These are phyloP conservation scores for Mycogona germanica DNA, from an alignment of 2,888 invertebrate genomes.

Conservation along the genomic window DNA sequence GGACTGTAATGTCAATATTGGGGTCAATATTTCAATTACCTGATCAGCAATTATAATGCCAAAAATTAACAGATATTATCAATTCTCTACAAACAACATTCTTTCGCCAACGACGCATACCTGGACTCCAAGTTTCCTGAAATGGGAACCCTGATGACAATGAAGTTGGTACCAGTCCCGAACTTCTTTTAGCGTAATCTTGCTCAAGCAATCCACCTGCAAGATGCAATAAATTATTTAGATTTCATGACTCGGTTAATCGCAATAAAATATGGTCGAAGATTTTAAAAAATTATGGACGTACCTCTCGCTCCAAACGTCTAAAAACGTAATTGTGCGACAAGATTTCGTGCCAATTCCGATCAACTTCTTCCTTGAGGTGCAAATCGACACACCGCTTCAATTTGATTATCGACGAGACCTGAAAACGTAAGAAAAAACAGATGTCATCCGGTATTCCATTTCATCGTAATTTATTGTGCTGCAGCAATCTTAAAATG, in stretches of 20 bases:
- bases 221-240: background rate
- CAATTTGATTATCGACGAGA: slow-evolving; percentile 49
- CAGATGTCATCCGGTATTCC: no score
- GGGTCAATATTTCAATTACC: background rate
- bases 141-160: background rate
- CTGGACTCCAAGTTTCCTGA: slow-evolving; percentile 17
- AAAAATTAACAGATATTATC: background rate
- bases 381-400: slow-evolving; percentile 64
- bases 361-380: slow-evolving; percentile 56
- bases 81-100: no score
- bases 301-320: slow-evolving; percentile 52
- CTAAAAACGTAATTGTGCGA: slow-evolving; percentile 63
- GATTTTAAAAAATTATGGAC: slow-evolving; percentile 1
- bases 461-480: no score
- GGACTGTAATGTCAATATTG: no score
- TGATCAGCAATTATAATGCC: background rate
- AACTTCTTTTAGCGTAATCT: slow-evolving; percentile 13
- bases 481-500: no score
- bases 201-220: slow-evolving; percentile 10
- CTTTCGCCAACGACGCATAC: no score
- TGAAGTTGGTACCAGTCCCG: slow-evolving; percentile 12
- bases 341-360: slow-evolving; percentile 70
- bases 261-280: background rate
- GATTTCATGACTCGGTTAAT: background rate
- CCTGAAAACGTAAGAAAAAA: slow-evolving; percentile 14